Evolutionary conservation across 2,888 invertebrate genomes (phyloP).

Genomic region (Tetropium fuscum): DNA sequence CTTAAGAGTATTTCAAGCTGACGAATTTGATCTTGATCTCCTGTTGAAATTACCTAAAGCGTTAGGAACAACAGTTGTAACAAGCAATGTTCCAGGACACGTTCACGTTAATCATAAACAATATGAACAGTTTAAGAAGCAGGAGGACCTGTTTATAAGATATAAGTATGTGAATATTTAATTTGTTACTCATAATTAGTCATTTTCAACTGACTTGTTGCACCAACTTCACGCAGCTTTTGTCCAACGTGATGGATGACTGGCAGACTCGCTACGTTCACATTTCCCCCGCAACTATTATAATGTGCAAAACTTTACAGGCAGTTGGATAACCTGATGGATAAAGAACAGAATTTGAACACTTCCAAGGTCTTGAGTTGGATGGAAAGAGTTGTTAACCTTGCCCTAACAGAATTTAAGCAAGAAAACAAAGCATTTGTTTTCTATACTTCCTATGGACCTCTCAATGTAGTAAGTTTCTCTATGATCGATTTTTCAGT

Average conservation of each 20-base stretch:
- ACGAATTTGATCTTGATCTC: conserved; percentile 74
- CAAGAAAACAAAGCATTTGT: conserved; percentile 20
- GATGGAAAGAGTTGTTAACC: conserved; percentile 67
- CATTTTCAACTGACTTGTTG: too few relatives aligned
- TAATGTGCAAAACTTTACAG: conserved; percentile 25
- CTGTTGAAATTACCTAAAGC: conserved; percentile 68
- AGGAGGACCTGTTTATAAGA: conserved; percentile 60
- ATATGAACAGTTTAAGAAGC: conserved; percentile 39
- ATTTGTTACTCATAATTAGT: conserved; percentile 44
- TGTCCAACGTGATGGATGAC: too few relatives aligned
- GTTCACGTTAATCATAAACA: conserved; percentile 64
- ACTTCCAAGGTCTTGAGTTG: conserved; percentile 68
- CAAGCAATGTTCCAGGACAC: conserved; percentile 64
- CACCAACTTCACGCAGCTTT: too few relatives aligned
- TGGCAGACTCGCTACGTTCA: too few relatives aligned
- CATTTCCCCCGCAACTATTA: too few relatives aligned
- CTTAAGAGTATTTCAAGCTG: conserved; percentile 70
- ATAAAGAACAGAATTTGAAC: conserved; percentile 61
- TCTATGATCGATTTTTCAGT: too few relatives aligned
- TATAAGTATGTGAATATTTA: conserved; percentile 57
- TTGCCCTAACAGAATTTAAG: conserved; percentile 63
- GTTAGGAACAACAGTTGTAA: conserved; percentile 57
- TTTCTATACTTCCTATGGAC: conserved; percentile 56
- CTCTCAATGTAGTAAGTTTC: too few relatives aligned
- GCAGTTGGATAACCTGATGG: conserved; percentile 41